phyloP scores from a whole-genome alignment of 2,797 vertebrate species.

The Siniperca obscura region DNA sequence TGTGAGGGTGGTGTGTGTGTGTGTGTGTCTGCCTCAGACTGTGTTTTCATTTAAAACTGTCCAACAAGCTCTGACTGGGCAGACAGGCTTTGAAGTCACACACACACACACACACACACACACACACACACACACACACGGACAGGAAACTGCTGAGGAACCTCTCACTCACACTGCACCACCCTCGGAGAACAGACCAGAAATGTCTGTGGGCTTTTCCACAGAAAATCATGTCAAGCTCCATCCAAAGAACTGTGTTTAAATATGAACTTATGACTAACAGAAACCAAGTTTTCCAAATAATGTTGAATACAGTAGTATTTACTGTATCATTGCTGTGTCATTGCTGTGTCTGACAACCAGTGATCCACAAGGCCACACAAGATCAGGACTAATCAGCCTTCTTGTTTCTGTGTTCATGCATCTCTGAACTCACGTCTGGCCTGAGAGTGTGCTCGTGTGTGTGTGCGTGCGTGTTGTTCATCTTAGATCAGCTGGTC shows the following conservation, averaged over 20 bases:
- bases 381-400: constrained; percentile 36
- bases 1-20: constrained; percentile 17
- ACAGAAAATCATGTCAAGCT: constrained; percentile 32
- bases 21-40: constrained; percentile 20
- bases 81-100: constrained; percentile 66
- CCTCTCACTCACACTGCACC: constrained; percentile 48
- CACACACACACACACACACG: constrained; percentile 26
- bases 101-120: constrained; percentile 31
- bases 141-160: constrained; percentile 38
- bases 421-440: constrained; percentile 14
- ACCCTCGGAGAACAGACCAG: constrained; percentile 33
- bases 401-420: constrained; percentile 35
- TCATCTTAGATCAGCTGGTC: constrained; percentile 29
- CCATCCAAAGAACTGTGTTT: constrained; percentile 14
- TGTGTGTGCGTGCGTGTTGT: not conserved
- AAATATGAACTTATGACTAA: constrained; percentile 40
- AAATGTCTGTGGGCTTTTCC: constrained; percentile 55
- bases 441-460: not conserved
- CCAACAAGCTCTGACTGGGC: constrained; percentile 53
- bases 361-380: constrained; percentile 9
- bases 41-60: constrained; percentile 59
- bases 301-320: not conserved
- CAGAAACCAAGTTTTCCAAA: not conserved
- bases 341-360: constrained; percentile 26
- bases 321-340: constrained; percentile 19